Evolutionary conservation across 2,797 vertebrate species (phyloP), one percentile per base, ranked within the genome.

Genomic region (Tinamus major): DNA sequence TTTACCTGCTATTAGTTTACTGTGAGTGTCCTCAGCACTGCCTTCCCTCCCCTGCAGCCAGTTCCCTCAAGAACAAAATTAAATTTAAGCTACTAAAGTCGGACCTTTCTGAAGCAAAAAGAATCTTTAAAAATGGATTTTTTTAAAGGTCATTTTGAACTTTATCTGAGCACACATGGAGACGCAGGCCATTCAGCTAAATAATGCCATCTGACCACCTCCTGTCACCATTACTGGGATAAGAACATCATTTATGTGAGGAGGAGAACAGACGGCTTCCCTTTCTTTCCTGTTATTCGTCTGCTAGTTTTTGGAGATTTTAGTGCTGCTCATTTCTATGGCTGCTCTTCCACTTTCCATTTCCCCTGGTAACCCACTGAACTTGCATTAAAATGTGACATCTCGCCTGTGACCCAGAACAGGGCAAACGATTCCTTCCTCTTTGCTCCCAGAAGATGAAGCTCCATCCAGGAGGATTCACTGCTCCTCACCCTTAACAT

Each of bases 41-140:
- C 35, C 42, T 92, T 89, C 27, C 51, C 59, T 92, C 46, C 65
- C 49, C 46, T 83, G 62, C 71, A 94, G 78, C 53, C 18, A 21
- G 70, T 64, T 96, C 96, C 92, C 92, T 94, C 56, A 91, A 95
- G 96, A 96, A 89, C 75, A 95, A 96, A 96, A 97, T 95, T 95
- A 96, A 96, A 97, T 96, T 95, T 94, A 93, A 96, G 95, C 95
- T 90, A 89, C 93, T 96, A 77, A 96, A 96, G 92, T 95, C 19
- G 90, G 94, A 96, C 75, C 87, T 97, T 96, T 95, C 89, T 94
- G 91, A 96, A 93, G 92, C 82, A 92, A 96, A 96, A 96, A 94
- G 92, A 96, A 96, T 97, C 97, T 97, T 97, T 97, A 96, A 96
- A 97, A 96, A 96, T 97, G 87, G 96, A 96, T 96, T 97, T 97